These are phyloP conservation scores for Hyperoplus immaculatus DNA, from an alignment of 2,797 vertebrate species.

Conservation along the genomic window DNA sequence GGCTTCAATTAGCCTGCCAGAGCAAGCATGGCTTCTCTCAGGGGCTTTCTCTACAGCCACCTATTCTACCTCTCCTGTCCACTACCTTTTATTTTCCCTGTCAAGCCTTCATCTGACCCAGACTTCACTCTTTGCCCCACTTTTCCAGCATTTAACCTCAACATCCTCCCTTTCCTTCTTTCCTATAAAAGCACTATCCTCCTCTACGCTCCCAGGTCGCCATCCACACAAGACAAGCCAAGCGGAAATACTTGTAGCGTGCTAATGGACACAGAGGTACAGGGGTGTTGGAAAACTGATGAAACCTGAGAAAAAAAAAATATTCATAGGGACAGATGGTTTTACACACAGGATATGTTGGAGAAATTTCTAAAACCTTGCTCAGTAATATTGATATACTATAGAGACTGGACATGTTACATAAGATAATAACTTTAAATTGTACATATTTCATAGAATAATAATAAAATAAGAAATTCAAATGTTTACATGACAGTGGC, in stretches of 20 bases:
- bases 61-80: constrained; percentile 39
- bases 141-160: constrained; percentile 36
- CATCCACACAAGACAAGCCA: constrained; percentile 31
- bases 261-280: constrained; percentile 64
- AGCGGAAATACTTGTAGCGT: constrained; percentile 54
- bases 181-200: constrained; percentile 22
- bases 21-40: constrained; percentile 70
- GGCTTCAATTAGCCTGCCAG: constrained; percentile 86
- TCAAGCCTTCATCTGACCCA: constrained; percentile 49
- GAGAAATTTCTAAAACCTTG: not conserved
- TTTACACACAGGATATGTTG: constrained; percentile 8
- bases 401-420: constrained; percentile 12
- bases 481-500: not conserved
- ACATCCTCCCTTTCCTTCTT: constrained; percentile 7
- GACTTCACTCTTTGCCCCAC: constrained; percentile 14
- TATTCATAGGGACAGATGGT: constrained; percentile 1
- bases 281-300: constrained; percentile 22
- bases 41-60: constrained; percentile 57
- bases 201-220: constrained; percentile 1
- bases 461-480: not conserved
- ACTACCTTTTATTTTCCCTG: constrained; percentile 23
- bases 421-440: not conserved
- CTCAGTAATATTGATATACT: constrained; percentile 37
- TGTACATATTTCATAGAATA: not conserved
- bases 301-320: constrained; percentile 15